Conservation (phyloP, 2,113 vertebrate genomes). For the Hemichromis elongatus region DNA sequence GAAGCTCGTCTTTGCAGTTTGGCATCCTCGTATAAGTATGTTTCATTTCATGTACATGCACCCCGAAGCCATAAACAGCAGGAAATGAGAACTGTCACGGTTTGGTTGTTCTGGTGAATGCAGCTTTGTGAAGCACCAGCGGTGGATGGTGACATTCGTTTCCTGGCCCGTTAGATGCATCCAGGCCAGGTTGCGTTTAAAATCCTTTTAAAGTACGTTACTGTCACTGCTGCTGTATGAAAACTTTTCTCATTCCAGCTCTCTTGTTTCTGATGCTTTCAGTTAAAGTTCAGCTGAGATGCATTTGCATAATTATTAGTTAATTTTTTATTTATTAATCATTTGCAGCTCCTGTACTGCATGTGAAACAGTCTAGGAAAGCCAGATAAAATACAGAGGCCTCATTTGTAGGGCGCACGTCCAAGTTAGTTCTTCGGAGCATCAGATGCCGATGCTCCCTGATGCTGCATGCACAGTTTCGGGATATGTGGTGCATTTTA, state of each 20-base stretch:
- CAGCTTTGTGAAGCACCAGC: neutral
- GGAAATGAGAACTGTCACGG: neutral
- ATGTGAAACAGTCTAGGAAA: neutral
- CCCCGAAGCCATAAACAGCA: slow-evolving; percentile 48
- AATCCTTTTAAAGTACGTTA: neutral
- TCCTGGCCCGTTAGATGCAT: neutral
- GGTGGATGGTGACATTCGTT: neutral
- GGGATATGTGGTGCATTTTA: neutral
- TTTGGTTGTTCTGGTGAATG: neutral
- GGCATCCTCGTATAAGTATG: neutral
- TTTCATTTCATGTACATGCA: slow-evolving; percentile 9
- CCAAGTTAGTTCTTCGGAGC: neutral
- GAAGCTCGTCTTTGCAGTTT: slow-evolving; percentile 24
- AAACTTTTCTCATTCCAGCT: neutral
- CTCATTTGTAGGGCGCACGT: neutral
- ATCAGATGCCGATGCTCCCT: neutral
- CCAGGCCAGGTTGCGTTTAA: neutral
- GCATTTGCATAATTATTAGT: neutral
- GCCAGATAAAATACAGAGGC: neutral
- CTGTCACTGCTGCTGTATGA: neutral
- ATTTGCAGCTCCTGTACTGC: neutral
- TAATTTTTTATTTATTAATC: neutral
- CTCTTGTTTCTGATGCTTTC: neutral
- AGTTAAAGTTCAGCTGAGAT: slow-evolving; percentile 10
- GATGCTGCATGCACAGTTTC: neutral